Evolutionary conservation across 2,113 vertebrate genomes (phyloP), one percentile per base, ranked within the genome.

Genomic region (Rattus rattus): DNA sequence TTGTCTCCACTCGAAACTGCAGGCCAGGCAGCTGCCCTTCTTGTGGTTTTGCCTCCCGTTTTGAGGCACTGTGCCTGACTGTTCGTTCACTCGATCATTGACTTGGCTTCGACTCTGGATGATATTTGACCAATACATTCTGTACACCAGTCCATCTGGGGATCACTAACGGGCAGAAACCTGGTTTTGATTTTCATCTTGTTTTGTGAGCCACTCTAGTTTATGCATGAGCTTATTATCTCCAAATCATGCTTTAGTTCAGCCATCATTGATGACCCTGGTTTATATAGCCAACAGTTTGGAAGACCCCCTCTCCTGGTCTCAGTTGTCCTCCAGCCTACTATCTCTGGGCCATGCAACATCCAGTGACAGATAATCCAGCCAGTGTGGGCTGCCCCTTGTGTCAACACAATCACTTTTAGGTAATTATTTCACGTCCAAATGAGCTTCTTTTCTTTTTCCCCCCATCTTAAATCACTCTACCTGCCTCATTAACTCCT

Each of bases 331-430:
- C 52, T 49, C 19, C 47, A 20, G 76, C 24, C 30, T 7, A 22
- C 0, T 59, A 16, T n/a, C 6, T 52, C 26, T 63, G 30, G 28
- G 1, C 56, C 39, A 2, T 3, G 4, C 24, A 61, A 4, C 54
- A 72, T 2, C 12, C 36, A 59, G 16, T 36, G 24, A 8, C 0
- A 24, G 26, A 14, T 0, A 16, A 26, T 43, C n/a, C 10, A 63
- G 49, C 12, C 4, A 9, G 12, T 26, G 5, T 39, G 72, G 19
- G 52, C 33, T 39, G n/a, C 10, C n/a, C 13, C 2, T 36, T 72
- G 19, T 12, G 19, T 22, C 49, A 12, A 28, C 1, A 11, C 10
- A 30, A 39, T 84, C 81, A 63, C n/a, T 43, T 84, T 52, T n/a
- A 2, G 63, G 33, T 43, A 33, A 2, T 26, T 77, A 24, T 56